phyloP scores from a whole-genome alignment of 2,113 vertebrate species.

The Varanus komodoensis region DNA sequence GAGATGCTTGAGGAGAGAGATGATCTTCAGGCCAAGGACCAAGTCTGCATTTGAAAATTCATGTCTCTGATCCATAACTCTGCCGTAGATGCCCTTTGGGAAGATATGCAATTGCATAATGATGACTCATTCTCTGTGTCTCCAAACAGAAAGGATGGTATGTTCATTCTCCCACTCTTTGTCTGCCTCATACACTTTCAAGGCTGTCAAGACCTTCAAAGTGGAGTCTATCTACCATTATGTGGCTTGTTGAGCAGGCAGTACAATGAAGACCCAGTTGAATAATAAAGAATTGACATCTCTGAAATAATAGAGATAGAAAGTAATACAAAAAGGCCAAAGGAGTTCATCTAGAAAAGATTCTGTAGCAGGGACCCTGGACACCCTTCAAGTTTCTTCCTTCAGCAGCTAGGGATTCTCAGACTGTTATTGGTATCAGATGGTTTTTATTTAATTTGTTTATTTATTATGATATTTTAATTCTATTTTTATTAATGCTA shows the following conservation, averaged over 20 bases:
- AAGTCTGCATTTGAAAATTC: neutral
- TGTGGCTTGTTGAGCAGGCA: neutral
- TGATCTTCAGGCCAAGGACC: neutral
- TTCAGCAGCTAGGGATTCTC: neutral
- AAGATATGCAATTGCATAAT: neutral
- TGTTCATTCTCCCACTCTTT: slow-evolving; percentile 1
- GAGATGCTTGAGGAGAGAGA: neutral
- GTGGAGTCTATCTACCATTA: neutral
- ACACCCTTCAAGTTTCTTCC: neutral
- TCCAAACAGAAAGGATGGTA: neutral
- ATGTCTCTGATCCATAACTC: neutral
- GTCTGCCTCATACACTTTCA: neutral
- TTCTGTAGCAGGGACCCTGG: neutral
- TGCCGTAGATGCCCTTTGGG: neutral
- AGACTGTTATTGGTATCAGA: neutral
- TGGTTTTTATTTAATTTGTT: too few species aligned
- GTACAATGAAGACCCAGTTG: neutral
- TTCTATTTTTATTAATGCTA: too few species aligned
- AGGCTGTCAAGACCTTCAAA: slow-evolving; percentile 7
- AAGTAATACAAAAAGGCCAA: neutral
- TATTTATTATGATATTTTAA: too few species aligned
- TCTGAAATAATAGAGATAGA: too few species aligned
- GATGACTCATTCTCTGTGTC: neutral
- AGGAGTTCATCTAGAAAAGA: neutral
- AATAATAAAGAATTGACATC: neutral